These are phyloP conservation scores for Ephydatia muelleri DNA, from an alignment of 37 sponge, comb jelly and placozoan species.

Conservation along the genomic window DNA sequence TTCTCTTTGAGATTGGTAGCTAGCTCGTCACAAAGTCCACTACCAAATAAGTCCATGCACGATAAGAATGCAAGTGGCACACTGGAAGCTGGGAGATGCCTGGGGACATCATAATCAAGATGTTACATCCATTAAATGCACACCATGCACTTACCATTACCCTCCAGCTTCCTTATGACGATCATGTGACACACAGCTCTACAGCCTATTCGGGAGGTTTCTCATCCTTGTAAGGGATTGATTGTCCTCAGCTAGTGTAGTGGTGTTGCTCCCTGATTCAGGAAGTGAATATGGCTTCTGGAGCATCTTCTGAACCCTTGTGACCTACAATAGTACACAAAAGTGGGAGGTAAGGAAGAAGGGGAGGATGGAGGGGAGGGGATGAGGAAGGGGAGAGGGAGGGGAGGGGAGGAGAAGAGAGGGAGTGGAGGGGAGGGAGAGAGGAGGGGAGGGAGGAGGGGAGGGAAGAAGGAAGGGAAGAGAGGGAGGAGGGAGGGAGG, in stretches of 20 bases:
- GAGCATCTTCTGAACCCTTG: constrained; percentile 50
- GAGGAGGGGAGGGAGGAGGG: too few relatives aligned
- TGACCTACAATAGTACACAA: constrained; percentile 22
- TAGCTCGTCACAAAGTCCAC: background rate
- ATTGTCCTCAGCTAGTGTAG: background rate
- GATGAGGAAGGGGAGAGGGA: too few relatives aligned
- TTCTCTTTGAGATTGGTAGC: background rate
- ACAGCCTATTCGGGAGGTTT: constrained; percentile 65
- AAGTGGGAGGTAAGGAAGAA: background rate
- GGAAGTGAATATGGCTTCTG: constrained; percentile 45
- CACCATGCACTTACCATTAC: too few relatives aligned
- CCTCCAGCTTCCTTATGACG: constrained; percentile 77
- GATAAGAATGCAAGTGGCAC: background rate
- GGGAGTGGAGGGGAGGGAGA: too few relatives aligned
- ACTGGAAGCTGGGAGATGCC: background rate
- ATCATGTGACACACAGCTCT: constrained; percentile 76
- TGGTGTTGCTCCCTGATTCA: background rate
- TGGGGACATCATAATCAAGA: background rate
- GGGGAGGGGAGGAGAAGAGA: too few relatives aligned
- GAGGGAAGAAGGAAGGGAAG: too few relatives aligned
- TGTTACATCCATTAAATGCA: too few relatives aligned
- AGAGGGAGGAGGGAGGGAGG: too few relatives aligned
- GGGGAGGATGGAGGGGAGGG: too few relatives aligned
- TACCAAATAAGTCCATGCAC: background rate
- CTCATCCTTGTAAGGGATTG: constrained; percentile 1